A percentile compares a stretch with the other conserved stretches of the same genome.
phyloP scores from a whole-genome alignment of 2,888 invertebrate species.

The Pristionchus entomophagus region DNA sequence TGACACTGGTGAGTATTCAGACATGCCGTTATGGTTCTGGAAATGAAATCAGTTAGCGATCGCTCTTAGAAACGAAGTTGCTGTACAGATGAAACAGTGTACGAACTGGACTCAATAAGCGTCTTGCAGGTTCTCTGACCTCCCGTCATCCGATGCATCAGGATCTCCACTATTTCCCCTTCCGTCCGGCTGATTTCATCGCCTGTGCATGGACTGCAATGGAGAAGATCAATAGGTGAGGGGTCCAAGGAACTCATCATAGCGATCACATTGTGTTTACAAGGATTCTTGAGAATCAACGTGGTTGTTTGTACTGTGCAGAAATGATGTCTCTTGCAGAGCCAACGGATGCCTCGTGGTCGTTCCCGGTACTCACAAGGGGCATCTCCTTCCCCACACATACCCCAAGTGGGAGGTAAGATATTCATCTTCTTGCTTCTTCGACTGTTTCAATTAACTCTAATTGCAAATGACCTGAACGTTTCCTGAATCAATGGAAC shows the following conservation, averaged over 20 bases:
- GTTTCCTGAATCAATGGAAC: too few relatives aligned
- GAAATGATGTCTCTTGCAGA: neutral
- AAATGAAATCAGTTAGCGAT: too few relatives aligned
- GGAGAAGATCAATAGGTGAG: slow-evolving; percentile 82
- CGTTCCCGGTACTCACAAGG: slow-evolving; percentile 85
- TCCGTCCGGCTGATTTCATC: slow-evolving; percentile 86
- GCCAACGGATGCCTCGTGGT: slow-evolving; percentile 89
- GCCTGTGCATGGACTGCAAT: slow-evolving; percentile 91
- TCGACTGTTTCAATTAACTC: too few relatives aligned
- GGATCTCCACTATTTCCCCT: slow-evolving; percentile 91
- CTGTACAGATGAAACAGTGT: neutral
- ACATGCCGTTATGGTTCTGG: too few relatives aligned
- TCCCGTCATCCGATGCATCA: slow-evolving; percentile 80
- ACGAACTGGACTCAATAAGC: neutral
- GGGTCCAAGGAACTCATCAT: too few relatives aligned
- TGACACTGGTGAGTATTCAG: slow-evolving; percentile 82
- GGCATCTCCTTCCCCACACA: slow-evolving; percentile 82
- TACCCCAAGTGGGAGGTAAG: slow-evolving; percentile 83
- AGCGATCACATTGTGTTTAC: too few relatives aligned
- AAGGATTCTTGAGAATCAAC: neutral
- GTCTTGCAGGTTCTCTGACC: slow-evolving; percentile 74
- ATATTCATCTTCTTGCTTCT: neutral
- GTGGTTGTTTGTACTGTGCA: neutral
- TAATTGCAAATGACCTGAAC: too few relatives aligned
- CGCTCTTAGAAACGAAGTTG: too few relatives aligned